Conservation (phyloP, 2,797 vertebrate species). For the Monodelphis domestica region DNA sequence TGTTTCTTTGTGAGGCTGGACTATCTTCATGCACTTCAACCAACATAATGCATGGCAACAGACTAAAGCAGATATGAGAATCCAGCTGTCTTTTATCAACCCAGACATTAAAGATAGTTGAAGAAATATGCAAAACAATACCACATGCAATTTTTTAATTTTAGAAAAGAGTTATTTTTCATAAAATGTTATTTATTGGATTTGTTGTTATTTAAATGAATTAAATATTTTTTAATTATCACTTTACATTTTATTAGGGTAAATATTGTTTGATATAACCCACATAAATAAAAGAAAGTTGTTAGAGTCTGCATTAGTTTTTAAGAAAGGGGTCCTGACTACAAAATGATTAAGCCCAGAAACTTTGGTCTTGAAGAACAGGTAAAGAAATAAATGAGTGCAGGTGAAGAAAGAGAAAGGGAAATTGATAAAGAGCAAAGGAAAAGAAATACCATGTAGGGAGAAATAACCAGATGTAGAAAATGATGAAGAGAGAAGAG, state of each 20-base stretch:
- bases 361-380: conserved; percentile 31
- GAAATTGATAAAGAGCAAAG: conserved; percentile 18
- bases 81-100: not conserved
- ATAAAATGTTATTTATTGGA: not conserved
- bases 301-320: not conserved
- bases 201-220: not conserved
- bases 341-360: not conserved
- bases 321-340: not conserved
- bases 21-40: not conserved
- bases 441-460: not conserved
- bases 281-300: not conserved
- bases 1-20: not conserved
- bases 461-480: not conserved
- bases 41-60: not conserved
- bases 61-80: not conserved
- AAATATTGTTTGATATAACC: not conserved
- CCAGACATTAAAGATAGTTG: not conserved
- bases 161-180: not conserved
- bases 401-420: conserved; percentile 43
- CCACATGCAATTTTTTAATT: not conserved
- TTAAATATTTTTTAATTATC: not conserved
- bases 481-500: not conserved
- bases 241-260: not conserved
- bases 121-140: not conserved
- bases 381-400: conserved; percentile 43